Evolutionary conservation across 2,113 vertebrate species (phyloP), one percentile per base, ranked within the genome.

Genomic region (Polypterus bichir): DNA sequence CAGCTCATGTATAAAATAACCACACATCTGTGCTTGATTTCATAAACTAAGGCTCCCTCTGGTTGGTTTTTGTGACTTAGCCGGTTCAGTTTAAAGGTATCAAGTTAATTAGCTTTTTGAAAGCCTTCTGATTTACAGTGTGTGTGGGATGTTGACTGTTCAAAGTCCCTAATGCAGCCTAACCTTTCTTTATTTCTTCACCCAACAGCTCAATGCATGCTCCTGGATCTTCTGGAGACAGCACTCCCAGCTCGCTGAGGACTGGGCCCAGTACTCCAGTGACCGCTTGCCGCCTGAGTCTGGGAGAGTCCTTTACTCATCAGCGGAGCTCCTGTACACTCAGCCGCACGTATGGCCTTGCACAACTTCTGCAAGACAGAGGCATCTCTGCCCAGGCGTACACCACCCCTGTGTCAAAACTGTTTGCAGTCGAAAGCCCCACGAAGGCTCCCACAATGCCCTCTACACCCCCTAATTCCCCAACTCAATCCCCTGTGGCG

Each of bases 301-400:
- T 87, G 63, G 90, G 90, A 4, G 91, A 94, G 73, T 86, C 82
- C 52, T 78, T 92, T 69, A 88, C 84, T 27, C 88, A 85, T 59
- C 86, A 85, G 47, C 77, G 85, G 55, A 80, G 87, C 5, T 63
- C 81, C 1, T 74, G 75, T 1, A 88, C 82, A 7, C 77, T 83
- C 61, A 89, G 83, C 61, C 85, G 86, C 58, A 83, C 89, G 2
- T 69, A 76, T 46, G 82, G 90, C 4, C 77, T 98, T 65, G 84
- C 94, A 60, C 89, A 90, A 69, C 86, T 98, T 48, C 70, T 99
- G n/a, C 81, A 93, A 54, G 92, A 98, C 65, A 84, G 71, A 61
- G 96, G 96, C 65, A 99, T 99, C 71, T 99, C 96, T 9, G 95
- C 91, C 69, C 91, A 92, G 70, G 86, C 88, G 63, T 90, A 92